Percentiles rank a stretch among this genome's conserved stretches.
phyloP scores from a whole-genome alignment of 2,113 vertebrate species.

The Microtus oregoni region DNA sequence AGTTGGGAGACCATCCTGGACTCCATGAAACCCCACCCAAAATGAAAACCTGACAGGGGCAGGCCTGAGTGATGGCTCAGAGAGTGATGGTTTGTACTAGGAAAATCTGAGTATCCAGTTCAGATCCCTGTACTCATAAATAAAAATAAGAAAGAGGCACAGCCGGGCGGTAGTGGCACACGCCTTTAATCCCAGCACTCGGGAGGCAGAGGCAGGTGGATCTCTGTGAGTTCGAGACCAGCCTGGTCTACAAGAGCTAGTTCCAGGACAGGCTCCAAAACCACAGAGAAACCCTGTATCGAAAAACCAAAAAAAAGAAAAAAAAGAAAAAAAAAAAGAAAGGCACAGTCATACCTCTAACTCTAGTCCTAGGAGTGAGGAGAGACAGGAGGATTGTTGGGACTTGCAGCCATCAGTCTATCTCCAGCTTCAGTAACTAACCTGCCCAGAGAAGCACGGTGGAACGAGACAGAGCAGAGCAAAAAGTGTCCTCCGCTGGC shows the following conservation, averaged over 20 bases:
- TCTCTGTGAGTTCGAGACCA: too few relatives aligned
- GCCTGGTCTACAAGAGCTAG: too few relatives aligned
- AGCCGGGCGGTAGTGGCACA: too few relatives aligned
- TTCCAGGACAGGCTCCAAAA: too few relatives aligned
- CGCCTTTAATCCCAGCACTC: too few relatives aligned
- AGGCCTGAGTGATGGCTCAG: background rate
- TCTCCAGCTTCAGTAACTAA: background rate
- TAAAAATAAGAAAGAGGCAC: background rate
- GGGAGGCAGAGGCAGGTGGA: too few relatives aligned
- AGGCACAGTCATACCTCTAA: background rate
- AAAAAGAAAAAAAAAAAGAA: too few relatives aligned
- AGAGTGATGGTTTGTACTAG: background rate
- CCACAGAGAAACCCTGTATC: too few relatives aligned
- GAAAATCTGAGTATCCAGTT: background rate
- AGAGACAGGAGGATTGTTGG: too few relatives aligned
- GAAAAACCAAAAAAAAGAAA: too few relatives aligned
- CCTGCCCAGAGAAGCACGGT: too few relatives aligned
- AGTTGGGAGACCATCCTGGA: background rate
- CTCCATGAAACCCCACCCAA: background rate
- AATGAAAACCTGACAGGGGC: background rate
- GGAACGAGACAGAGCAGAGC: background rate
- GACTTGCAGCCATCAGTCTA: background rate
- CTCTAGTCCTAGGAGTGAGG: background rate
- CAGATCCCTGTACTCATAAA: background rate
- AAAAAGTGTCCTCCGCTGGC: background rate